Evolutionary conservation across 2,888 invertebrate species (phyloP).

Genomic region (Acrobasis repandana): DNA sequence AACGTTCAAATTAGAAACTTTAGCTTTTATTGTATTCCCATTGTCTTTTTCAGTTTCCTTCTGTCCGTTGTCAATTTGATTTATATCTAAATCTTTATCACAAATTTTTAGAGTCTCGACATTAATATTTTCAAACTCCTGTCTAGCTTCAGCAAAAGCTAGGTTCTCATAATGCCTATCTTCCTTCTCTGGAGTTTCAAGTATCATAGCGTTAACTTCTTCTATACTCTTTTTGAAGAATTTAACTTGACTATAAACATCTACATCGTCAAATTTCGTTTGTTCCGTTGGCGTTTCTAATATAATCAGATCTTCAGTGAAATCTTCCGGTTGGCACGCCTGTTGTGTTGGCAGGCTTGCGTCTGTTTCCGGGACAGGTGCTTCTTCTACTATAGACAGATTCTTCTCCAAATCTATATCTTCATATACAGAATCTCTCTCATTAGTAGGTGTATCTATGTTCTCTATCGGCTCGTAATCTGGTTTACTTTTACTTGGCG

Average conservation of each 20-base stretch:
- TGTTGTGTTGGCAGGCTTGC: slow-evolving; percentile 83
- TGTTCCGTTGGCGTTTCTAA: slow-evolving; percentile 83
- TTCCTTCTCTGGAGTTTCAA: slow-evolving; percentile 59
- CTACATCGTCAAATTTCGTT: slow-evolving; percentile 57
- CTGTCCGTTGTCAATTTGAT: slow-evolving; percentile 42
- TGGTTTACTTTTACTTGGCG: slow-evolving; percentile 78
- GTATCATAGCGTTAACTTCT: slow-evolving; percentile 86
- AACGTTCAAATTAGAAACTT: slow-evolving; percentile 77
- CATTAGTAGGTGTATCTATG: slow-evolving; percentile 64
- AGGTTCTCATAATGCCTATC: slow-evolving; percentile 65
- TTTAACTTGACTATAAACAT: slow-evolving; percentile 90
- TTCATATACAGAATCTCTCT: slow-evolving; percentile 83
- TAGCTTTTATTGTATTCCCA: slow-evolving; percentile 61
- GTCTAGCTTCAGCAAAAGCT: slow-evolving; percentile 47
- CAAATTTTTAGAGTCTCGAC: slow-evolving; percentile 62
- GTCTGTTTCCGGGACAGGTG: slow-evolving; percentile 78
- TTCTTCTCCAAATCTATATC: slow-evolving; percentile 79
- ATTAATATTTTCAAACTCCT: slow-evolving; percentile 68
- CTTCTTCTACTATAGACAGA: slow-evolving; percentile 79
- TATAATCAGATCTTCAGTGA: slow-evolving; percentile 67
- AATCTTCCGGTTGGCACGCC: slow-evolving; percentile 78
- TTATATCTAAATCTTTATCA: slow-evolving; percentile 56
- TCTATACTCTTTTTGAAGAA: slow-evolving; percentile 88
- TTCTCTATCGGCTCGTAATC: slow-evolving; percentile 77
- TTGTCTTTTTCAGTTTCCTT: slow-evolving; percentile 55